Evolutionary conservation across 2,888 invertebrate species (phyloP).

Genomic region (Heliconius aoede): DNA sequence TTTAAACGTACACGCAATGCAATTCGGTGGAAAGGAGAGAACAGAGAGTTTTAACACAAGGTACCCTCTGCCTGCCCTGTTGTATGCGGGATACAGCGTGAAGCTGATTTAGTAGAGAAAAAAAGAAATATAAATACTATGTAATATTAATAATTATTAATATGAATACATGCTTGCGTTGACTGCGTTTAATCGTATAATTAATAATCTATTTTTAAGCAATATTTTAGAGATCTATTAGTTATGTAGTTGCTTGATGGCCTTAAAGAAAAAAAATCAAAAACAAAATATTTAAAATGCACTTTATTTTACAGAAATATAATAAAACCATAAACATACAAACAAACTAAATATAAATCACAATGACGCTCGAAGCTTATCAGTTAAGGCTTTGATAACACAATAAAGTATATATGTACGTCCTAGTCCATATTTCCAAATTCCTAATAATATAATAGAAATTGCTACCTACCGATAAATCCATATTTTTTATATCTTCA

Average conservation of each 20-base stretch:
- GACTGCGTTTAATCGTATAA: too few species aligned
- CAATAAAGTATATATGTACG: neutral
- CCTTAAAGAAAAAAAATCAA: neutral
- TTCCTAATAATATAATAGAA: constrained; percentile 4
- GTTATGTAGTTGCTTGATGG: neutral
- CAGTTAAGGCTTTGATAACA: constrained; percentile 11
- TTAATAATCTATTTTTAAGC: too few species aligned
- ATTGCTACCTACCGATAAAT: neutral
- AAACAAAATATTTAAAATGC: constrained; percentile 29
- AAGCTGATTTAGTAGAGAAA: too few species aligned
- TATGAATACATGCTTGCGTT: too few species aligned
- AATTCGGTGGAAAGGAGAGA: too few species aligned
- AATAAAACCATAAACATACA: constrained; percentile 2
- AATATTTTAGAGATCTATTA: too few species aligned
- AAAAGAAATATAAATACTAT: too few species aligned
- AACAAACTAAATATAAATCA: constrained; percentile 28
- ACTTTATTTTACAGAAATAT: constrained; percentile 45
- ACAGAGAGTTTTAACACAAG: too few species aligned
- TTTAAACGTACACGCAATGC: too few species aligned
- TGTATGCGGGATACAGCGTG: too few species aligned
- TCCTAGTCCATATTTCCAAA: neutral
- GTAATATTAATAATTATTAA: too few species aligned
- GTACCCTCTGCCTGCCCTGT: too few species aligned
- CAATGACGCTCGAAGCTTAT: constrained; percentile 17
- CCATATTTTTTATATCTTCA: neutral